Conservation (phyloP, 1,140 invertebrate genomes). For the Tetramorium alpestre region DNA sequence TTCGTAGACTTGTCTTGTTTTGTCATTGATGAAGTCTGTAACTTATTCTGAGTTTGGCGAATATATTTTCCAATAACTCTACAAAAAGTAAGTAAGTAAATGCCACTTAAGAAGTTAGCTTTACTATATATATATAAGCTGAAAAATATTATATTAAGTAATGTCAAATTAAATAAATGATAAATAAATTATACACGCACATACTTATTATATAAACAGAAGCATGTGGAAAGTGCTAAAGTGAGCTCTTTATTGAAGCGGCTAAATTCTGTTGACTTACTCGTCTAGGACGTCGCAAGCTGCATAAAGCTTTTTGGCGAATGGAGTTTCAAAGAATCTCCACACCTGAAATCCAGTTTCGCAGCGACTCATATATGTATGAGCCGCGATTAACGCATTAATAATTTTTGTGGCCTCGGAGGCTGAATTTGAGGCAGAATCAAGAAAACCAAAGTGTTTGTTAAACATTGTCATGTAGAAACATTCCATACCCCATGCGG, state of each 20-base stretch:
- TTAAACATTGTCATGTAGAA: constrained; percentile 88
- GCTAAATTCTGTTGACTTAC: constrained; percentile 76
- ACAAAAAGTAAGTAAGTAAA: constrained; percentile 58
- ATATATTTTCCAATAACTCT: constrained; percentile 83
- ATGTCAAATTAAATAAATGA: not conserved
- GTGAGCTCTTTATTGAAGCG: not conserved
- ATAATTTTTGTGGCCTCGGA: constrained; percentile 87
- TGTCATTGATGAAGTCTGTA: constrained; percentile 53
- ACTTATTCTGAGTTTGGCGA: constrained; percentile 75
- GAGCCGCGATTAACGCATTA: constrained; percentile 87
- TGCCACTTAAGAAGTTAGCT: constrained; percentile 35
- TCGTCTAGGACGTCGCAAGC: constrained; percentile 87
- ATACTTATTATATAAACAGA: not conserved
- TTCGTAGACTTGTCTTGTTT: constrained; percentile 11
- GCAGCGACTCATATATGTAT: constrained; percentile 87
- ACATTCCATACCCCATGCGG: constrained; percentile 90
- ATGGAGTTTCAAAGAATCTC: constrained; percentile 89
- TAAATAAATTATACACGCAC: not conserved
- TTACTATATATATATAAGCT: too few relatives aligned
- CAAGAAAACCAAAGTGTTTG: constrained; percentile 87
- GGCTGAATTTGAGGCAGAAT: constrained; percentile 80
- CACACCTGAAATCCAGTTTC: constrained; percentile 89
- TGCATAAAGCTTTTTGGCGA: constrained; percentile 87
- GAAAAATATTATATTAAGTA: not conserved
- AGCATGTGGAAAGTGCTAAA: not conserved